Conservation (phyloP, 2,113 vertebrate genomes). For the Pterocles orientalis region DNA sequence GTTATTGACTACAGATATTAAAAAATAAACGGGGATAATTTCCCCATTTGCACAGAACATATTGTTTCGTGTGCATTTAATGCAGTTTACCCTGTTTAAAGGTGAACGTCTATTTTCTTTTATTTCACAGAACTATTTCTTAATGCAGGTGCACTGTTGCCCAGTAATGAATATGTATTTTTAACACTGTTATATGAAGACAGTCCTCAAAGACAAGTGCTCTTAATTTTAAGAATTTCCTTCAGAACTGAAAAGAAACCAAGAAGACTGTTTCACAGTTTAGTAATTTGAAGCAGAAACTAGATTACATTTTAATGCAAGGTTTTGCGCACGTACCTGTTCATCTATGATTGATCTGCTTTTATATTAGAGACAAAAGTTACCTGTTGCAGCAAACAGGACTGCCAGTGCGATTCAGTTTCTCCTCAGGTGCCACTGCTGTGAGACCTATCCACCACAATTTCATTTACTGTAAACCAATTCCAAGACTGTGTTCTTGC, state of each 20-base stretch:
- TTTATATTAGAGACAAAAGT: background rate
- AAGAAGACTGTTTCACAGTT: background rate
- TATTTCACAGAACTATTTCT: background rate
- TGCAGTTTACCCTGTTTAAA: background rate
- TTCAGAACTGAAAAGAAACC: background rate
- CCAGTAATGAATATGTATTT: background rate
- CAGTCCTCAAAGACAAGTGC: background rate
- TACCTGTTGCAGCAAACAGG: background rate
- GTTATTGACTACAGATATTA: too few relatives aligned
- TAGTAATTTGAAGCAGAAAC: background rate
- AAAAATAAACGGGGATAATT: background rate
- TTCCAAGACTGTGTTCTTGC: background rate
- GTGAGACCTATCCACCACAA: background rate
- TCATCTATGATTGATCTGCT: background rate
- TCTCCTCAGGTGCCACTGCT: background rate
- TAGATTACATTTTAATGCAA: background rate
- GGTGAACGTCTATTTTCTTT: background rate
- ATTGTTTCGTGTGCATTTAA: background rate
- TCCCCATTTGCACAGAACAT: background rate
- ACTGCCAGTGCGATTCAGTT: background rate
- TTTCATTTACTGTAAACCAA: background rate
- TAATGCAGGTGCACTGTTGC: background rate
- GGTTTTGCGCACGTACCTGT: background rate
- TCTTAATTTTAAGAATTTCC: background rate
- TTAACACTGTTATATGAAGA: background rate